phyloP scores from a whole-genome alignment of 2,113 vertebrate genomes.

The Hippocampus guttulatus region DNA sequence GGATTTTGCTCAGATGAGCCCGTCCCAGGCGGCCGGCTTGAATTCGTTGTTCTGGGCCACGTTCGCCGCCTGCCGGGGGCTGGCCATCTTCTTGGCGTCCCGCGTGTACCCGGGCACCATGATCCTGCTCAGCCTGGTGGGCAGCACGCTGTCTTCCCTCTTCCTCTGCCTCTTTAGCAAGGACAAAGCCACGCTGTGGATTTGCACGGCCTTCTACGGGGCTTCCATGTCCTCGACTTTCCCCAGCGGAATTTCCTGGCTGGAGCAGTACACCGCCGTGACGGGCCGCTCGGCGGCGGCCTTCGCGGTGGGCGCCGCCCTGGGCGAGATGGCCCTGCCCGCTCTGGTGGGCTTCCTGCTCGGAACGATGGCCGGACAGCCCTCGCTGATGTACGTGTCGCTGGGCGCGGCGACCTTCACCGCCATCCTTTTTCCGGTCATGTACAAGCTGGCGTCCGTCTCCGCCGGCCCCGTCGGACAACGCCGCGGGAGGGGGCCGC shows the following conservation, averaged over 20 bases:
- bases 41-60: slow-evolving; percentile 90
- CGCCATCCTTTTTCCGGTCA: slow-evolving; percentile 82
- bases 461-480: slow-evolving; percentile 28
- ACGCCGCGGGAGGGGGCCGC: slow-evolving; percentile 3
- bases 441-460: slow-evolving; percentile 81
- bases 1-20: slow-evolving; percentile 68
- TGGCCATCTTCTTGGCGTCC: slow-evolving; percentile 81
- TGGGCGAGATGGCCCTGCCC: slow-evolving; percentile 92
- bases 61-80: slow-evolving; percentile 79
- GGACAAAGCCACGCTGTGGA: slow-evolving; percentile 72
- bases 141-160: slow-evolving; percentile 72
- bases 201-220: slow-evolving; percentile 77
- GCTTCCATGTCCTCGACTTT: slow-evolving; percentile 88
- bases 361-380: slow-evolving; percentile 62
- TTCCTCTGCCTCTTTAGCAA: slow-evolving; percentile 76
- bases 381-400: slow-evolving; percentile 79
- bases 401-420: slow-evolving; percentile 72
- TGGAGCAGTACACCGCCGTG: slow-evolving; percentile 88
- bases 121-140: slow-evolving; percentile 80
- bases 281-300: slow-evolving; percentile 73
- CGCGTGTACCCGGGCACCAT: slow-evolving; percentile 80
- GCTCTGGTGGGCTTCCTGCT: slow-evolving; percentile 76
- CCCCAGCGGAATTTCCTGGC: slow-evolving; percentile 90
- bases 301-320: slow-evolving; percentile 82
- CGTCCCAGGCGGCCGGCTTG: slow-evolving; percentile 74